phyloP scores from a whole-genome alignment of 1,140 invertebrate genomes.

The Drosophila oshimai region DNA sequence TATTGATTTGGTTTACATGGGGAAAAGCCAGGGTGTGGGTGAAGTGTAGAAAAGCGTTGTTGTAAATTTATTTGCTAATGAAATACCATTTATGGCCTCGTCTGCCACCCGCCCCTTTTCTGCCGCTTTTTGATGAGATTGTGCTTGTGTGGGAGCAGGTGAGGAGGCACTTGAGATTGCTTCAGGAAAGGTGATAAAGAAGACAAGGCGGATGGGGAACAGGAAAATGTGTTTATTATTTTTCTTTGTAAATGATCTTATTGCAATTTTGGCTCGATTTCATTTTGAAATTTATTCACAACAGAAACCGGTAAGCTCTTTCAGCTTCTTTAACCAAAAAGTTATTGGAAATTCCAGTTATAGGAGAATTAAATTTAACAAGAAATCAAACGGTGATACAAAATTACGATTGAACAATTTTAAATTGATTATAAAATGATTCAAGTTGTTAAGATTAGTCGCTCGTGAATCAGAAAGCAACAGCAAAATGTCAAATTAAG shows the following conservation, averaged over 20 bases:
- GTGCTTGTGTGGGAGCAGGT: neutral
- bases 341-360: too few species aligned
- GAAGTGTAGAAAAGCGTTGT: neutral
- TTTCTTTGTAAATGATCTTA: neutral
- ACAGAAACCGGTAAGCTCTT: too few species aligned
- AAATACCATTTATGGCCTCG: slow-evolving; percentile 21
- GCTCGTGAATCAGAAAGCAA: neutral
- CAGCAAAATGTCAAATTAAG: neutral
- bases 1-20: slow-evolving; percentile 41
- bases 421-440: too few species aligned
- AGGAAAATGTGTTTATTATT: slow-evolving; percentile 5
- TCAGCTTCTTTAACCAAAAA: too few species aligned
- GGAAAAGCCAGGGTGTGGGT: neutral
- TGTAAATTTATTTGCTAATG: slow-evolving; percentile 43
- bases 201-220: neutral
- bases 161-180: neutral
- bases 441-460: too few species aligned
- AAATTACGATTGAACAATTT: too few species aligned
- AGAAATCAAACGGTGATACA: too few species aligned
- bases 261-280: neutral
- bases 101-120: neutral
- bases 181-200: neutral
- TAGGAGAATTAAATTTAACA: too few species aligned
- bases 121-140: neutral
- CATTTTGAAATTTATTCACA: neutral